Conservation (phyloP, 2,888 invertebrate species). For the Napeogenes sylphis region DNA sequence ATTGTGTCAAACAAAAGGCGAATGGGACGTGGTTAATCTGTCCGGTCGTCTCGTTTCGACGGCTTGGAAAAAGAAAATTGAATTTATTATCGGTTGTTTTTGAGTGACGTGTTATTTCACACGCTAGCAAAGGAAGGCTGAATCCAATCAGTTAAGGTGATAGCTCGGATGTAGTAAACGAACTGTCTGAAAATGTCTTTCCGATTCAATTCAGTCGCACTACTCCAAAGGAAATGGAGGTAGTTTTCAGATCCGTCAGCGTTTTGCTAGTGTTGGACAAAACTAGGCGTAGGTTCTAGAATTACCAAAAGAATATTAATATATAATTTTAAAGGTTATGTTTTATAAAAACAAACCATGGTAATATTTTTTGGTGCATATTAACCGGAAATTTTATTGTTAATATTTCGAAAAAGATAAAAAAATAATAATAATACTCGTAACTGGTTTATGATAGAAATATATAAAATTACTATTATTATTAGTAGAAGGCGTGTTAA, state of each 20-base stretch:
- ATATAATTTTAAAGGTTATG: too few species aligned
- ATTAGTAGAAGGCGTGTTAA: slow-evolving; percentile 45
- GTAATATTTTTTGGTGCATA: too few species aligned
- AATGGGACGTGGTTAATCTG: slow-evolving; percentile 71
- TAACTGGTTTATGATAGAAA: too few species aligned
- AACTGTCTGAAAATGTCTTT: slow-evolving; percentile 62
- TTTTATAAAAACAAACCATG: too few species aligned
- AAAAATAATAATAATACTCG: too few species aligned
- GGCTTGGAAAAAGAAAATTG: slow-evolving; percentile 67
- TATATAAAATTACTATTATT: too few species aligned
- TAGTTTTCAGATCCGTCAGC: slow-evolving; percentile 23
- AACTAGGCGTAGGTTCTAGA: too few species aligned
- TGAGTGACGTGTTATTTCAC: slow-evolving; percentile 78
- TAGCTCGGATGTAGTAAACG: slow-evolving; percentile 48
- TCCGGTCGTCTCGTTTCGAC: slow-evolving; percentile 61
- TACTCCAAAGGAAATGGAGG: slow-evolving; percentile 19
- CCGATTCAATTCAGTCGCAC: slow-evolving; percentile 40
- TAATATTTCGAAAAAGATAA: too few species aligned
- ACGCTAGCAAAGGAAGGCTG: slow-evolving; percentile 53
- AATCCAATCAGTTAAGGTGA: slow-evolving; percentile 71
- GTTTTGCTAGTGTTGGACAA: too few species aligned
- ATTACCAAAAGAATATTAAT: too few species aligned
- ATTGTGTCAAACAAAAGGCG: slow-evolving; percentile 71
- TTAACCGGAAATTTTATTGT: too few species aligned
- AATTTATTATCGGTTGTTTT: slow-evolving; percentile 76